Evolutionary conservation across 2,113 vertebrate species (phyloP).

Genomic region (Hepsetus odoe): DNA sequence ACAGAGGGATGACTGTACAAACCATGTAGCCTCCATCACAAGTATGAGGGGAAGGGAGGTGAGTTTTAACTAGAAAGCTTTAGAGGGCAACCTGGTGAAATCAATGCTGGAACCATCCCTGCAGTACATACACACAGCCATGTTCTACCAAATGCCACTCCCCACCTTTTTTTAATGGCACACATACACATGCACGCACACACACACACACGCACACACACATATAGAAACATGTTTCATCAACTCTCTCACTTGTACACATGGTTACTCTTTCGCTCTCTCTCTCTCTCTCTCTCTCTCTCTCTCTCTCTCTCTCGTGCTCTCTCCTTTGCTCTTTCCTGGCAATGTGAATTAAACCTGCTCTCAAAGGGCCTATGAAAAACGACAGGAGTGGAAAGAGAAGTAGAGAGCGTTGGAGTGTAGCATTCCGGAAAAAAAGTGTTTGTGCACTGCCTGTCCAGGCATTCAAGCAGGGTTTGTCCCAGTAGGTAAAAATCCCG

Average conservation of each 20-base stretch:
- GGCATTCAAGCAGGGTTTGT: background rate
- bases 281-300: slow-evolving; percentile 17
- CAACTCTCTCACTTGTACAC: background rate
- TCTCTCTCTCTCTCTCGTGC: background rate
- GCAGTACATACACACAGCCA: slow-evolving; percentile 19
- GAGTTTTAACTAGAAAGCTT: slow-evolving; percentile 44
- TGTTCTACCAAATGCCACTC: background rate
- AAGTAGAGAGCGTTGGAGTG: slow-evolving; percentile 1
- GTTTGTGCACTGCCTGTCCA: slow-evolving; percentile 18
- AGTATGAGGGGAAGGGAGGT: background rate
- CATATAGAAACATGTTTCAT: background rate
- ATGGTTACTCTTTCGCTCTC: background rate
- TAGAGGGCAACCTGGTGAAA: slow-evolving; percentile 21
- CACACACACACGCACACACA: slow-evolving; percentile 6
- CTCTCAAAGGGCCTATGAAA: slow-evolving; percentile 51
- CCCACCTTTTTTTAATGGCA: background rate
- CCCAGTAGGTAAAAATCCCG: slow-evolving; percentile 2
- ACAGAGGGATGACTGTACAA: background rate
- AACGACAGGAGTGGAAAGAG: slow-evolving; percentile 38
- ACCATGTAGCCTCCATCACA: background rate
- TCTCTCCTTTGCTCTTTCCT: background rate
- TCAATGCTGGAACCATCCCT: slow-evolving; percentile 38
- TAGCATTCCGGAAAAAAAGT: slow-evolving; percentile 1
- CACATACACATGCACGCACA: slow-evolving; percentile 1
- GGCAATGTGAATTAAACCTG: slow-evolving; percentile 46